Conservation (phyloP, 1,140 invertebrate genomes). For the Homarus americanus region DNA sequence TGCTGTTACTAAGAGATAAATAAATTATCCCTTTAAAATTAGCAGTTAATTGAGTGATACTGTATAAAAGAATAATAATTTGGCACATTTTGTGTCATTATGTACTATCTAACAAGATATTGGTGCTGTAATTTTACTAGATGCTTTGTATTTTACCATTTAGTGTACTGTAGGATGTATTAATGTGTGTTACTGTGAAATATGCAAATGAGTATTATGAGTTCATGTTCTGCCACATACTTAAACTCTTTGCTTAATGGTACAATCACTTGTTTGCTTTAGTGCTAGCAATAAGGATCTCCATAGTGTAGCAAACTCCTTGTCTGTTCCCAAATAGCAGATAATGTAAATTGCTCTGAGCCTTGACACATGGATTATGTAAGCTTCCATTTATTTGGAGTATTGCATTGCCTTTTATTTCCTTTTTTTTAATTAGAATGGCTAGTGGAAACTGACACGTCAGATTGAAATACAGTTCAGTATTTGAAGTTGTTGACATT, state of each 20-base stretch:
- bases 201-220: background rate
- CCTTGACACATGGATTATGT: background rate
- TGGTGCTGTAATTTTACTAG: constrained; percentile 8
- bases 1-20: constrained; percentile 4
- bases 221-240: background rate
- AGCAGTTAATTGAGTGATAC: background rate
- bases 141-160: background rate
- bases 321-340: background rate
- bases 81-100: background rate
- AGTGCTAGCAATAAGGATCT: constrained; percentile 3
- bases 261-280: background rate
- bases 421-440: background rate
- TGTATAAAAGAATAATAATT: background rate
- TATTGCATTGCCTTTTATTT: too few relatives aligned
- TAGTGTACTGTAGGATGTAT: background rate
- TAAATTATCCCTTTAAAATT: background rate
- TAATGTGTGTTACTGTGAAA: constrained; percentile 4
- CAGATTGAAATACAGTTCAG: too few relatives aligned
- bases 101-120: background rate
- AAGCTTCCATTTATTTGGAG: background rate
- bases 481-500: too few relatives aligned
- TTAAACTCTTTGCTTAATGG: background rate
- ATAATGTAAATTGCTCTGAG: background rate
- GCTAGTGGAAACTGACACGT: background rate
- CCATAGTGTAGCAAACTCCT: background rate